A percentile compares a stretch with the other conserved stretches of the same genome.
These are phyloP conservation scores for Corythornis vintsioides DNA, from an alignment of 2,113 vertebrate species.

Conservation along the genomic window DNA sequence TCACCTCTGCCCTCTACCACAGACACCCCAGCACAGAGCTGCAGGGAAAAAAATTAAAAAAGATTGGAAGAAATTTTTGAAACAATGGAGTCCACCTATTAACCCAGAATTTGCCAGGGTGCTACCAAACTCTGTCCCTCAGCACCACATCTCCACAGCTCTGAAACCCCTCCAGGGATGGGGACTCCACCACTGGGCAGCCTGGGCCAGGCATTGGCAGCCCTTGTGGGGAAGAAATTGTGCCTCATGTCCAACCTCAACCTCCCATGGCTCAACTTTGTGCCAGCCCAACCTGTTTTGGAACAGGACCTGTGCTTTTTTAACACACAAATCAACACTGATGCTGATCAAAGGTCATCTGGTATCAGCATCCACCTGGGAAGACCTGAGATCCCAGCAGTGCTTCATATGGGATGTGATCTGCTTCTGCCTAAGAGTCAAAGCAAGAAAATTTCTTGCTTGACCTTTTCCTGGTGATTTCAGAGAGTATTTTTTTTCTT, in stretches of 20 bases:
- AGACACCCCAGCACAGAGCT: neutral
- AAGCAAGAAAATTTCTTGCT: neutral
- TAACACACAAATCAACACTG: neutral
- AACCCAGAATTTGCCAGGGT: neutral
- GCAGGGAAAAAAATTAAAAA: too few species aligned
- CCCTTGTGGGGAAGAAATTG: neutral
- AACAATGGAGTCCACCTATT: neutral
- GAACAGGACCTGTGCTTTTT: neutral
- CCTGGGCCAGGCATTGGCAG: neutral
- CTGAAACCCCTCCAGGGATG: neutral
- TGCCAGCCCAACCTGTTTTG: neutral
- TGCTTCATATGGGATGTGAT: neutral
- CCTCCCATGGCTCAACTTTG: neutral
- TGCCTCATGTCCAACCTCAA: neutral
- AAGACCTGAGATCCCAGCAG: neutral
- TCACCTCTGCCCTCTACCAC: neutral
- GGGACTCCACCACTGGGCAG: neutral
- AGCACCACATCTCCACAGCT: neutral
- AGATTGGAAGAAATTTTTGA: neutral
- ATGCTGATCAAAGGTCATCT: neutral
- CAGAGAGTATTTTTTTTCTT: too few species aligned
- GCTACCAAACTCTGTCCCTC: neutral
- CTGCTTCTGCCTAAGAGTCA: neutral
- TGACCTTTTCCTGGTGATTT: neutral
- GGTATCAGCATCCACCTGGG: neutral